Conservation (phyloP, 2,797 vertebrate genomes). For the Myotis planiceps region DNA sequence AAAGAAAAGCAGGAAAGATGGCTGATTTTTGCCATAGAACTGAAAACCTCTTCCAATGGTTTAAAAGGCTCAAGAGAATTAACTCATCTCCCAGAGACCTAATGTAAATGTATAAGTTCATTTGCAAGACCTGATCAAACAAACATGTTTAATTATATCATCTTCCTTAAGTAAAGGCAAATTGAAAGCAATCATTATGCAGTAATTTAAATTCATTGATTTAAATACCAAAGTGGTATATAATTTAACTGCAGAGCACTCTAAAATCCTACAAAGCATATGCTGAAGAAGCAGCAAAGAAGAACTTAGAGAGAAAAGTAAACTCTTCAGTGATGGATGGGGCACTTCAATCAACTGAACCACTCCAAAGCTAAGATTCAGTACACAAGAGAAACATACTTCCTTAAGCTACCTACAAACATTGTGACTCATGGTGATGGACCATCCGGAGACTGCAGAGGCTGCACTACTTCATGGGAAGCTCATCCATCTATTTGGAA, state of each 20-base stretch:
- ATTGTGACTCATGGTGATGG: background rate
- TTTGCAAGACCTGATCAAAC: constrained; percentile 63
- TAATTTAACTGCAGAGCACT: constrained; percentile 51
- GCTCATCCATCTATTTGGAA: background rate
- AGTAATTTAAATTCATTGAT: constrained; percentile 75
- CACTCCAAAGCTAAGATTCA: background rate
- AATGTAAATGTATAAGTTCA: constrained; percentile 55
- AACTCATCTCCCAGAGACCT: background rate
- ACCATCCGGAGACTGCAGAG: background rate
- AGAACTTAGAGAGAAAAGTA: constrained; percentile 23
- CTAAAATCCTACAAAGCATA: background rate
- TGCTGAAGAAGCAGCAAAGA: constrained; percentile 57
- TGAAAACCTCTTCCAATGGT: background rate
- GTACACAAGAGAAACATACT: background rate
- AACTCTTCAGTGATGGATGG: constrained; percentile 50
- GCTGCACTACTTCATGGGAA: background rate
- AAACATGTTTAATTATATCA: constrained; percentile 71
- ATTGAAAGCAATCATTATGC: constrained; percentile 72
- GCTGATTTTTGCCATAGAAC: background rate
- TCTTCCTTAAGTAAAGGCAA: constrained; percentile 66
- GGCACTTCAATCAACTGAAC: constrained; percentile 51
- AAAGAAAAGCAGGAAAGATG: background rate
- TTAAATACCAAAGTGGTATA: constrained; percentile 72
- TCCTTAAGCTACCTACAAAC: background rate
- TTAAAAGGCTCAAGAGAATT: constrained; percentile 34